Evolutionary conservation across 2,888 invertebrate genomes (phyloP), one percentile per base, ranked within the genome.

Genomic region (Drosophila ustulata): DNA sequence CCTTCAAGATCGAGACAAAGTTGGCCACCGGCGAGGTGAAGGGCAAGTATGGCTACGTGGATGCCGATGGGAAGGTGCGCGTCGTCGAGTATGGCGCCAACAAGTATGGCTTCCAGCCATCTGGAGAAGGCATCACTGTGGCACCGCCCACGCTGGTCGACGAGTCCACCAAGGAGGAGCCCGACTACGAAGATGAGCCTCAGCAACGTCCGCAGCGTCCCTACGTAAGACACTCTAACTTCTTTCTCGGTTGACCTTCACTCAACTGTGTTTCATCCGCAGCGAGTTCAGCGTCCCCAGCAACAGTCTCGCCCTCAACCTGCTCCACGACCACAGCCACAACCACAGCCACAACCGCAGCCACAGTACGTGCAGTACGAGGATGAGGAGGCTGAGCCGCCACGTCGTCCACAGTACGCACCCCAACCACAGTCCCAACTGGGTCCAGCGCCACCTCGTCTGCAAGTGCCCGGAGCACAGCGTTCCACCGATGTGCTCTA

Each of bases 1-100:
- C 96, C 4, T 97, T 97, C 93, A 97, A 97, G 93, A 97, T 97
- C 88, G 97, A 97, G 92, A 97, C 97, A 8, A 97, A 97, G 91
- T 93, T 95, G 23, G 94, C 95, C 0, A 94, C 94, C 5, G 97
- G 97, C 0, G 97, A 97, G 83, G 97, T 97, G 8, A 96, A 96
- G 92, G 97, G 97, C 79, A 97, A 97, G 91, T 97, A 97, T 90
- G 97, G 97, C 3, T 97, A 97, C 93, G 96, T 96, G 63, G 97
- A 97, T 89, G 97, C 96, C 88, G 94, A 59, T 95, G 97, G 88
- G 94, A 96, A 94, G 94, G 92, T 96, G 1, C 95, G 97, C 41
- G 96, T 97, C 1, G 95, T 97, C 25, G 97, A 97, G 90, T 98
- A 98, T 90, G 97, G 97, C 5, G 97, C 97, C 39, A 96, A 97